Conservation (phyloP, 2,113 vertebrate genomes). For the Coptodon rendalli region DNA sequence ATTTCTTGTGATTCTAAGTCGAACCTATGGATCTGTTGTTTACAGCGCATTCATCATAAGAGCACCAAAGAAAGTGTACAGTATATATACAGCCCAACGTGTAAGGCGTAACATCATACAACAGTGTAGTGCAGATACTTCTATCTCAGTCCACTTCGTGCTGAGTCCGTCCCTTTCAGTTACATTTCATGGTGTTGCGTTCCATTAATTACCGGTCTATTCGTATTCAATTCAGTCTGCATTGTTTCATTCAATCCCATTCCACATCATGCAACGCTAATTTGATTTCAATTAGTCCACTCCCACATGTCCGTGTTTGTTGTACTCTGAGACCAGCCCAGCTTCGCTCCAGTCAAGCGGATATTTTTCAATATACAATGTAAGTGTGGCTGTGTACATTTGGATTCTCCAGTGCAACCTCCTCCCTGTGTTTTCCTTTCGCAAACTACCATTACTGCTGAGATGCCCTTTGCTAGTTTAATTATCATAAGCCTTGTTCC, state of each 20-base stretch:
- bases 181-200: neutral
- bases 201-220: neutral
- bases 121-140: conserved; percentile 46
- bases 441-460: conserved; percentile 3
- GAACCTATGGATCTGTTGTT: conserved; percentile 43
- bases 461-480: conserved; percentile 6
- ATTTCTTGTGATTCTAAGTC: conserved; percentile 33
- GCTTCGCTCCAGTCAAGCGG: conserved; percentile 1
- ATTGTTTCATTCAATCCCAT: neutral
- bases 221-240: neutral
- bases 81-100: conserved; percentile 56
- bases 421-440: neutral
- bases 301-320: neutral
- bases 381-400: conserved; percentile 1
- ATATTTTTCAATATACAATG: conserved; percentile 24
- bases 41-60: conserved; percentile 59
- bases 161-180: neutral
- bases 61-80: conserved; percentile 62
- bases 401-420: neutral
- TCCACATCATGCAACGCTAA: neutral
- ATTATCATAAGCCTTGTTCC: conserved; percentile 35
- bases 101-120: conserved; percentile 56
- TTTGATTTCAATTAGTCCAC: conserved; percentile 7
- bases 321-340: conserved; percentile 63
- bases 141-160: conserved; percentile 17